Conservation (phyloP, 2,888 invertebrate species). For the Griposia aprilina region DNA sequence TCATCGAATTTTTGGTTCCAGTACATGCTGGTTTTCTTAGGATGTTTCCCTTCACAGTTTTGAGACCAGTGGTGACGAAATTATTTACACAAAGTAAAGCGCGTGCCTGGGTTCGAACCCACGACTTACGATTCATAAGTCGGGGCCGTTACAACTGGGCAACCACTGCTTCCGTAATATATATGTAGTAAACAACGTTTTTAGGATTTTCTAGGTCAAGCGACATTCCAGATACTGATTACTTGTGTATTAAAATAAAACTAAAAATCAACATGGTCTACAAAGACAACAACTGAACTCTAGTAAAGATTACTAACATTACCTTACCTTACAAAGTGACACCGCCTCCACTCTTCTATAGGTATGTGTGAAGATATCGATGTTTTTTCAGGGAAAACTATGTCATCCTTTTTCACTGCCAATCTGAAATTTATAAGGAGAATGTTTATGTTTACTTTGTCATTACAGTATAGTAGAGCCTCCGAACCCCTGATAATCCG, state of each 20-base stretch:
- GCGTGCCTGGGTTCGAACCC: no score
- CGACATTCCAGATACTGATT: not conserved
- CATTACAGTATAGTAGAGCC: not conserved
- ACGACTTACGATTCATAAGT: no score
- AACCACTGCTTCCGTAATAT: no score
- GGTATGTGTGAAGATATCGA: slow-evolving; percentile 89
- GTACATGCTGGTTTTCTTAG: no score
- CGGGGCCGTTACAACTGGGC: no score
- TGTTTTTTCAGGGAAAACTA: slow-evolving; percentile 72
- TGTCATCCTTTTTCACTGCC: slow-evolving; percentile 89
- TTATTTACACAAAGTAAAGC: no score
- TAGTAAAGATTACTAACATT: not conserved
- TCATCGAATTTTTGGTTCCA: no score
- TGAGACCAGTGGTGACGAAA: no score
- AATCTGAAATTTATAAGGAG: slow-evolving; percentile 84
- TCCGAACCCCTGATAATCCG: no score
- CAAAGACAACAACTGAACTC: not conserved
- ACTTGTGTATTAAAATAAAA: not conserved
- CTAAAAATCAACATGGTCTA: not conserved
- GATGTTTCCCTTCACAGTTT: no score
- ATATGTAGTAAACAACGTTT: not conserved
- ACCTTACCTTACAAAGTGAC: slow-evolving; percentile 91
- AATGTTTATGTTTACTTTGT: not conserved
- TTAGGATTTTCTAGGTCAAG: not conserved
- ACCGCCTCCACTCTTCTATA: slow-evolving; percentile 92